These are phyloP conservation scores for Bhutanitis thaidina DNA, from an alignment of 2,888 invertebrate species.

Conservation along the genomic window DNA sequence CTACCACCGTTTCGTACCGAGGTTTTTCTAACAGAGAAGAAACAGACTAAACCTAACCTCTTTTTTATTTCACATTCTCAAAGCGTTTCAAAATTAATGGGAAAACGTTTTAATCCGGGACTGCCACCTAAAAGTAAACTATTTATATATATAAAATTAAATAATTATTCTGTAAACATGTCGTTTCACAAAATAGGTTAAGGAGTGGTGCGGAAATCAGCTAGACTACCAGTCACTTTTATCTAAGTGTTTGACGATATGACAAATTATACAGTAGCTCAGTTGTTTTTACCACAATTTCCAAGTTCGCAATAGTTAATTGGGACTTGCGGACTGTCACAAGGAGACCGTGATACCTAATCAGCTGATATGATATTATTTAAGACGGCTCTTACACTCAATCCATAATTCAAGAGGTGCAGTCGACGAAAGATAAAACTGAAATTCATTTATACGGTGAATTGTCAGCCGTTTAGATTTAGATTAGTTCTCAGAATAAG, in stretches of 20 bases:
- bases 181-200: slow-evolving; percentile 11
- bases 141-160: too few relatives aligned
- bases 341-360: slow-evolving; percentile 21
- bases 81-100: too few relatives aligned
- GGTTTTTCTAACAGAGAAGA: too few relatives aligned
- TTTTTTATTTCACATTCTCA: too few relatives aligned
- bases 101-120: too few relatives aligned
- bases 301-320: slow-evolving; percentile 34
- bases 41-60: too few relatives aligned
- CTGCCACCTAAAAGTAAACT: too few relatives aligned
- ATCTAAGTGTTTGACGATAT: slow-evolving; percentile 45
- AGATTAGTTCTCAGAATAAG: slow-evolving; percentile 4
- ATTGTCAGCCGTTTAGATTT: slow-evolving; percentile 2
- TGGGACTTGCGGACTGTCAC: slow-evolving; percentile 32
- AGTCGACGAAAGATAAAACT: slow-evolving; percentile 16
- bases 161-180: too few relatives aligned
- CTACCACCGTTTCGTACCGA: too few relatives aligned
- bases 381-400: slow-evolving; percentile 12
- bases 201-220: slow-evolving; percentile 11
- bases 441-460: slow-evolving; percentile 5
- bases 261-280: slow-evolving; percentile 49
- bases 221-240: slow-evolving; percentile 33
- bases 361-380: slow-evolving; percentile 24
- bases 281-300: slow-evolving; percentile 42
- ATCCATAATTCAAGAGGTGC: slow-evolving; percentile 20